These are phyloP conservation scores for Drosophila novamexicana DNA, from an alignment of 1,140 invertebrate species.

Conservation along the genomic window DNA sequence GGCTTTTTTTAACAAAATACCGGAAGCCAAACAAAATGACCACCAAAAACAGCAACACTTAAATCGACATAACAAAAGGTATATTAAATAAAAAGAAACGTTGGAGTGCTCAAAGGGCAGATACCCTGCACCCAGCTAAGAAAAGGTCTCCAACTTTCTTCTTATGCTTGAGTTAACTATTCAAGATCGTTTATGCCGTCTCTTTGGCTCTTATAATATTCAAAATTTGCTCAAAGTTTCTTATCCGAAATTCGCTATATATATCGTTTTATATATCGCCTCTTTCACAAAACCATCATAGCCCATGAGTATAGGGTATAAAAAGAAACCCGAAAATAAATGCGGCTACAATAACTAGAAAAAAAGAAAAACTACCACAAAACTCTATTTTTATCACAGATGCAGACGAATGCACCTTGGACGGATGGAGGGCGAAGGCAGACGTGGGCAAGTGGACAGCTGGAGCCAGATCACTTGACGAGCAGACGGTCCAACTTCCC, in stretches of 20 bases:
- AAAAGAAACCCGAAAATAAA: constrained; percentile 36
- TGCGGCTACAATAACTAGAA: constrained; percentile 30
- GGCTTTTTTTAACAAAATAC: constrained; percentile 30
- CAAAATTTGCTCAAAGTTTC: too few species aligned
- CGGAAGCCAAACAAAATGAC: constrained; percentile 59
- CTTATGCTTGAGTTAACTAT: too few species aligned
- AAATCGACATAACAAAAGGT: constrained; percentile 1
- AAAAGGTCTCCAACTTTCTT: too few species aligned
- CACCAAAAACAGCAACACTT: constrained; percentile 22
- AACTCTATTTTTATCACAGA: constrained; percentile 68
- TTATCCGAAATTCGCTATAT: too few species aligned
- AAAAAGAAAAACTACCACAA: constrained; percentile 39
- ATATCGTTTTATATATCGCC: too few species aligned
- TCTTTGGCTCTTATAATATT: too few species aligned
- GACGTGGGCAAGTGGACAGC: constrained; percentile 49
- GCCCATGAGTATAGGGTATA: neutral
- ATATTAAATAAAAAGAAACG: neutral
- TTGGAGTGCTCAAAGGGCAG: too few species aligned
- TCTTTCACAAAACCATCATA: neutral
- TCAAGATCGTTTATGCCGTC: too few species aligned
- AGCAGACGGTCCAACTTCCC: constrained; percentile 62
- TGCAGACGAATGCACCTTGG: constrained; percentile 45
- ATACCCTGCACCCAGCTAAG: too few species aligned
- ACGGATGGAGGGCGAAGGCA: neutral
- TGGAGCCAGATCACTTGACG: constrained; percentile 56